Evolutionary conservation across 2,797 vertebrate species (phyloP).

Genomic region (Triplophysa bombifrons): DNA sequence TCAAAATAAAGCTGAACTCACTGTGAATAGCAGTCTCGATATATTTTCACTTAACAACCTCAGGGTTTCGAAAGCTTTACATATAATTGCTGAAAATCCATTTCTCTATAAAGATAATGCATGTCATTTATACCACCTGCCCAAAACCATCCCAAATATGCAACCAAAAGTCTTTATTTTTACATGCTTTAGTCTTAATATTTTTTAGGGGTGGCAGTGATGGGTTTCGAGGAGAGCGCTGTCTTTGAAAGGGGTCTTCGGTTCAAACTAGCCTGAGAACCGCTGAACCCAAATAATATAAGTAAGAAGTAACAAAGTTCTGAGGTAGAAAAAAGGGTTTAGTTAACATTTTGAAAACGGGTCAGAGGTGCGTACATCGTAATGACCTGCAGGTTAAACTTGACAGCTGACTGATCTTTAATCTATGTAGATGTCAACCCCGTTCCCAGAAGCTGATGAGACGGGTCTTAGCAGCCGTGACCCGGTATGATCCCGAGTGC

Average conservation of each 20-base stretch:
- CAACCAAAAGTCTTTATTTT: not conserved
- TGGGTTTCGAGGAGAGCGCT: not conserved
- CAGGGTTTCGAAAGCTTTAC: not conserved
- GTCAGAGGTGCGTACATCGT: conserved; percentile 20
- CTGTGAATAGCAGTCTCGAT: not conserved
- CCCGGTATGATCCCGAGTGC: not conserved
- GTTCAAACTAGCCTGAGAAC: not conserved
- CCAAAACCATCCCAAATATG: not conserved
- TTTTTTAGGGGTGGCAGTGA: not conserved
- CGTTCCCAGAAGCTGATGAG: conserved; percentile 19
- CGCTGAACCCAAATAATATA: not conserved
- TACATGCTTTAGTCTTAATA: not conserved
- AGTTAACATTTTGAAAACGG: not conserved
- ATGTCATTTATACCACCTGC: not conserved
- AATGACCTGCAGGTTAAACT: conserved; percentile 21
- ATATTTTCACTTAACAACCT: no score
- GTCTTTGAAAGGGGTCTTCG: not conserved
- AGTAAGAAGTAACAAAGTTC: not conserved
- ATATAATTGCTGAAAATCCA: not conserved
- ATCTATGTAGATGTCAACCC: conserved; percentile 31
- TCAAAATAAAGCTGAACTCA: conserved; percentile 17
- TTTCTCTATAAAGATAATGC: conserved; percentile 14
- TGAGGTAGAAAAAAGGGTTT: not conserved
- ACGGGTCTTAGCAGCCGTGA: not conserved
- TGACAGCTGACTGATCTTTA: conserved; percentile 31